These are phyloP conservation scores for Hyposoter didymator DNA, from an alignment of 2,888 invertebrate genomes.

Conservation along the genomic window DNA sequence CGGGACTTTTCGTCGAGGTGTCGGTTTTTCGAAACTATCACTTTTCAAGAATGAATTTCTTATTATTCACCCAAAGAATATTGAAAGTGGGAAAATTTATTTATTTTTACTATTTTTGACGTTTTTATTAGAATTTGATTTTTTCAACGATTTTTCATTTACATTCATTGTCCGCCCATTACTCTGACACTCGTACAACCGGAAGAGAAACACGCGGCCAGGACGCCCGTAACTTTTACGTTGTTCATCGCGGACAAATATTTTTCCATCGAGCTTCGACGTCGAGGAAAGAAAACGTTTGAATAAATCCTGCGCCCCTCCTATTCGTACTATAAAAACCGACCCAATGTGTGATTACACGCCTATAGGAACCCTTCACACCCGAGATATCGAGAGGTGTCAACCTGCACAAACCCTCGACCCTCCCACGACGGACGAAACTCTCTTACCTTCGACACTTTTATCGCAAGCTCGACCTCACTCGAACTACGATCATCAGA, in stretches of 20 bases:
- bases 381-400: slow-evolving; percentile 60
- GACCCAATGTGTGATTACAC: slow-evolving; percentile 53
- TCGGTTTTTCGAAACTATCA: too few species aligned
- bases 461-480: slow-evolving; percentile 58
- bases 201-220: slow-evolving; percentile 62
- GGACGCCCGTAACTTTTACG: slow-evolving; percentile 41
- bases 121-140: background rate
- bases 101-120: background rate
- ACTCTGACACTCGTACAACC: slow-evolving; percentile 49
- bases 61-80: background rate
- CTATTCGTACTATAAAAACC: slow-evolving; percentile 58
- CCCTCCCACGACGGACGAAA: slow-evolving; percentile 47
- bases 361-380: slow-evolving; percentile 57
- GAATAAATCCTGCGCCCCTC: slow-evolving; percentile 63
- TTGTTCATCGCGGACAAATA: slow-evolving; percentile 71
- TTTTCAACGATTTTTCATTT: background rate
- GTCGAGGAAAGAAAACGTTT: slow-evolving; percentile 65
- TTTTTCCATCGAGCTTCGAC: slow-evolving; percentile 72
- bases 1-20: background rate
- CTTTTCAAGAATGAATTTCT: background rate
- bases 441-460: slow-evolving; percentile 58
- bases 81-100: background rate
- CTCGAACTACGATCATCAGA: slow-evolving; percentile 60
- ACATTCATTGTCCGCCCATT: slow-evolving; percentile 24
- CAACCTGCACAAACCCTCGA: slow-evolving; percentile 58